These are phyloP conservation scores for Setophaga petechia DNA, from an alignment of 2,113 vertebrate species.

Conservation along the genomic window DNA sequence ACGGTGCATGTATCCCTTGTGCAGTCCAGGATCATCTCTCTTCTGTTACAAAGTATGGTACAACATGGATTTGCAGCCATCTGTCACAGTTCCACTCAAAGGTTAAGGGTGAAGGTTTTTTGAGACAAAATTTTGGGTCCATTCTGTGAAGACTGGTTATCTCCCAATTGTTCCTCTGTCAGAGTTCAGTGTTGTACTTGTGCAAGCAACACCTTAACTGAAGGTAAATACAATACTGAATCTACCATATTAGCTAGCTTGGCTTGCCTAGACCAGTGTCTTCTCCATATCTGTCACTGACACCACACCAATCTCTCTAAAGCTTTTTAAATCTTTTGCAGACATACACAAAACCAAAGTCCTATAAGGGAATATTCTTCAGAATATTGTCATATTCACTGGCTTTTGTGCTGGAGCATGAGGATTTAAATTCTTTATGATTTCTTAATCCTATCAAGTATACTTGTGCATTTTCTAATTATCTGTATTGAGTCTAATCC, in stretches of 20 bases:
- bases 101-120: background rate
- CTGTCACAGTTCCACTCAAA: background rate
- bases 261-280: background rate
- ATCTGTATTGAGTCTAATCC: background rate
- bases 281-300: background rate
- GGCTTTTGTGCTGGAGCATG: background rate
- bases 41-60: background rate
- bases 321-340: background rate
- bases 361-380: background rate
- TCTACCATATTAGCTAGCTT: background rate
- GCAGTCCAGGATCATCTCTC: background rate
- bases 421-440: background rate
- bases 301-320: background rate
- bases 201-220: background rate
- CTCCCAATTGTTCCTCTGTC: background rate
- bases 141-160: background rate
- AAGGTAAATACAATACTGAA: background rate
- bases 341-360: background rate
- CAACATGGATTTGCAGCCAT: background rate
- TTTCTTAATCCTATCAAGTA: constrained; percentile 12
- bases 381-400: background rate
- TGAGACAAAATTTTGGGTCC: background rate
- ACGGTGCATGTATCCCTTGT: background rate
- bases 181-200: background rate
- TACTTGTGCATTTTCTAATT: background rate